These are phyloP conservation scores for Scleropages formosus DNA, from an alignment of 2,797 vertebrate genomes.

Conservation along the genomic window DNA sequence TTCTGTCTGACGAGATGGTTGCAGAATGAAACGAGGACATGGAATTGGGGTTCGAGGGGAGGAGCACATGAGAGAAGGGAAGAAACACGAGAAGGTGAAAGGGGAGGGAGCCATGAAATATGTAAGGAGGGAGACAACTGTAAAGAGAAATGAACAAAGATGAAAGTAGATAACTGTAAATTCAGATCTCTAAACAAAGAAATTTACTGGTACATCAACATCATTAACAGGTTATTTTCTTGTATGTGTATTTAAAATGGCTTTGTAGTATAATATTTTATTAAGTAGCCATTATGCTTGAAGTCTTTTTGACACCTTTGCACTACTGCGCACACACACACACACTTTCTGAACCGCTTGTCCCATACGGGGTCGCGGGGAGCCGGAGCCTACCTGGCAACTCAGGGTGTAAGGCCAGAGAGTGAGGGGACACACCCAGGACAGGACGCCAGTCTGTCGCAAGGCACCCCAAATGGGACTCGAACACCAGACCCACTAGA, in stretches of 20 bases:
- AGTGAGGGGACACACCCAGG: too few relatives aligned
- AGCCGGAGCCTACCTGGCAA: too few relatives aligned
- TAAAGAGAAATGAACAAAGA: not conserved
- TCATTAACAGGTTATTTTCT: not conserved
- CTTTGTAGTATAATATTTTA: not conserved
- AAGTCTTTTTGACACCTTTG: not conserved
- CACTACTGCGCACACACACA: too few relatives aligned
- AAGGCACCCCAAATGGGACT: too few relatives aligned
- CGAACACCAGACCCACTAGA: too few relatives aligned
- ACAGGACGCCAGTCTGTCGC: too few relatives aligned
- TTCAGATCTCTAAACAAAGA: not conserved
- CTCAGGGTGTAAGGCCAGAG: too few relatives aligned
- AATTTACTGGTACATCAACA: not conserved
- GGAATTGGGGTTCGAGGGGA: not conserved
- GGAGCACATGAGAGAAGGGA: too few relatives aligned
- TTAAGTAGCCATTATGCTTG: not conserved
- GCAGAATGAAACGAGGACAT: not conserved
- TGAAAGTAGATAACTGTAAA: not conserved
- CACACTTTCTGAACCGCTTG: too few relatives aligned
- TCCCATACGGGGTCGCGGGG: too few relatives aligned
- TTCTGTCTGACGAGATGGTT: conserved; percentile 6
- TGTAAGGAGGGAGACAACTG: not conserved
- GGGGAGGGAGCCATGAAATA: not conserved
- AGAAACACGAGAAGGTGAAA: not conserved
- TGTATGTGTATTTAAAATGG: not conserved